Conservation (phyloP, 2,113 vertebrate genomes). For the Numenius arquata region DNA sequence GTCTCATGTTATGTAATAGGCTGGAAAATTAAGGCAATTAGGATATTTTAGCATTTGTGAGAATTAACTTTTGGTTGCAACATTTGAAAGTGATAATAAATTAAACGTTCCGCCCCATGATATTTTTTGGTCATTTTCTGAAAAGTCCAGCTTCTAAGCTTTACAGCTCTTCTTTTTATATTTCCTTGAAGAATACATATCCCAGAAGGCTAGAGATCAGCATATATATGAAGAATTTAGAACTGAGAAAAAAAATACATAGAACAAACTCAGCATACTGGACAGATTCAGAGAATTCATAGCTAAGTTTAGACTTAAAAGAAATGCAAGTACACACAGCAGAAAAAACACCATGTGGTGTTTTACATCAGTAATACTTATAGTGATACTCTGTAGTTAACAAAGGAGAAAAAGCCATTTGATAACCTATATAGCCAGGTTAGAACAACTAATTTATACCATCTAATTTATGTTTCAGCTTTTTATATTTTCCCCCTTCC, state of each 20-base stretch:
- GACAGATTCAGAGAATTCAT: not conserved
- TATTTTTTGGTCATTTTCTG: not conserved
- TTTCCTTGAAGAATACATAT: not conserved
- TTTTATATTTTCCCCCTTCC: not conserved
- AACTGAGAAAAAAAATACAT: not conserved
- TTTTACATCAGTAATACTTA: not conserved
- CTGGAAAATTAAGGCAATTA: not conserved
- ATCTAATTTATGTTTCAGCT: not conserved
- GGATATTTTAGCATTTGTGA: not conserved
- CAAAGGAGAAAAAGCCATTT: not conserved
- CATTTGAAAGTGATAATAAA: not conserved
- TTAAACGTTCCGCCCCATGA: not conserved
- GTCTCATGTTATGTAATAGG: fast-evolving
- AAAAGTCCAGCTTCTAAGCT: not conserved
- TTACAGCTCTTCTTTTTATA: not conserved
- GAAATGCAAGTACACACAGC: not conserved
- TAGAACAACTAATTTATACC: not conserved
- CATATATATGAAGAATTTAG: not conserved
- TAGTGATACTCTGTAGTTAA: not conserved
- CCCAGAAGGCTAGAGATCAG: not conserved
- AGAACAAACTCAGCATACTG: not conserved
- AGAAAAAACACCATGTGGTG: not conserved
- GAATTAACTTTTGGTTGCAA: not conserved
- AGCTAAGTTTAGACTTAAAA: not conserved
- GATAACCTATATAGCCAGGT: not conserved